These are phyloP conservation scores for Theristicus caerulescens DNA, from an alignment of 2,113 vertebrate species.

Conservation along the genomic window DNA sequence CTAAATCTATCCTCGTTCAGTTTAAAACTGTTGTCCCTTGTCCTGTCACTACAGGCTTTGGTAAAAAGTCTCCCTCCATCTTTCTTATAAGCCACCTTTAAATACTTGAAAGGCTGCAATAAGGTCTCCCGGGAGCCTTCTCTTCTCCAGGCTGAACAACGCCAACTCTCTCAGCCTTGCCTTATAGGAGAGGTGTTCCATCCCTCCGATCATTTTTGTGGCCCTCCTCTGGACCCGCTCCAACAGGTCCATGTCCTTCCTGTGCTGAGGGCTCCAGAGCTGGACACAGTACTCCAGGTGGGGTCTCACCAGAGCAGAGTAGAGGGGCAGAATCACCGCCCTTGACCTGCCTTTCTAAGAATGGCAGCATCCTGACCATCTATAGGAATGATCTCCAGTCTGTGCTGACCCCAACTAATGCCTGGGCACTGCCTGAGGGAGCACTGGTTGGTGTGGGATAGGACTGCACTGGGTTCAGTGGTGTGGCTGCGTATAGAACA, in stretches of 20 bases:
- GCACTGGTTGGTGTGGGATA: accelerated
- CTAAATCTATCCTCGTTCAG: not conserved
- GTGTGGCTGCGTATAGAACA: not conserved
- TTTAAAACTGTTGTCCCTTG: not conserved
- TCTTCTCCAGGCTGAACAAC: not conserved
- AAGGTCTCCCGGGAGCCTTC: not conserved
- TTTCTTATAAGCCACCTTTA: not conserved
- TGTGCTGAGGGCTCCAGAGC: not conserved
- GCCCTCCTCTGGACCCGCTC: not conserved
- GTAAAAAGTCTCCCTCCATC: not conserved
- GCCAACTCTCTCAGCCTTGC: not conserved
- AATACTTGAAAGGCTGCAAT: not conserved
- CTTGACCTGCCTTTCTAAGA: not conserved
- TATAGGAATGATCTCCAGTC: not conserved
- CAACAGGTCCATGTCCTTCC: not conserved
- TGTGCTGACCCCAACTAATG: not conserved
- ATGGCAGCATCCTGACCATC: not conserved
- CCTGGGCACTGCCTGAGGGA: not conserved
- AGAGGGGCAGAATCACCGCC: not conserved
- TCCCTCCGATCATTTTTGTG: not conserved
- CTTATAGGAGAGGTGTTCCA: not conserved
- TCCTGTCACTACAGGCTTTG: not conserved
- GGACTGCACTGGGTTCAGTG: not conserved
- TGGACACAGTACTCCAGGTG: not conserved
- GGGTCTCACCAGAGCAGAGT: not conserved